A percentile compares a stretch with the other conserved stretches of the same genome.
These are phyloP conservation scores for Nibea albiflora DNA, from an alignment of 2,113 vertebrate genomes.

Conservation along the genomic window DNA sequence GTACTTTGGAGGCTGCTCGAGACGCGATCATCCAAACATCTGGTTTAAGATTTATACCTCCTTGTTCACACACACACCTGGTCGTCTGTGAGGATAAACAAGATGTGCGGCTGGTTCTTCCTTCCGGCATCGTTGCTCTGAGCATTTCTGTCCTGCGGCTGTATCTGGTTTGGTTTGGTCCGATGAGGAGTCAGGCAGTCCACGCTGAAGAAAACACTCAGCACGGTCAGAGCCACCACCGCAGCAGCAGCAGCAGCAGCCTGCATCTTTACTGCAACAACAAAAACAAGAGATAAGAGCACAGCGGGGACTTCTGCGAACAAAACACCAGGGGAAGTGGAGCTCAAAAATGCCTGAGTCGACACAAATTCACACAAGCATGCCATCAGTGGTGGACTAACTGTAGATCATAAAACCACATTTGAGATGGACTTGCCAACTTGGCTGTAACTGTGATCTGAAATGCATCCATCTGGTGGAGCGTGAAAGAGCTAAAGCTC, in stretches of 20 bases:
- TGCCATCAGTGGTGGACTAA: slow-evolving; percentile 25
- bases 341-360: slow-evolving; percentile 38
- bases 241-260: not conserved
- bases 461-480: slow-evolving; percentile 56
- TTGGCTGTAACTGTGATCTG: slow-evolving; percentile 45
- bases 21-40: not conserved
- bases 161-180: slow-evolving; percentile 82
- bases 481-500: slow-evolving; percentile 25
- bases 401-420: slow-evolving; percentile 59
- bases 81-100: slow-evolving; percentile 96
- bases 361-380: slow-evolving; percentile 45
- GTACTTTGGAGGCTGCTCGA: not conserved
- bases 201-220: slow-evolving; percentile 86
- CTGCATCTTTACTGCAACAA: slow-evolving; percentile 49
- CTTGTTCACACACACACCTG: slow-evolving; percentile 76
- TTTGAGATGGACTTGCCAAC: slow-evolving; percentile 46
- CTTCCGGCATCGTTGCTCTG: slow-evolving; percentile 50
- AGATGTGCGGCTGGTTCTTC: slow-evolving; percentile 89
- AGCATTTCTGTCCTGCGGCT: slow-evolving; percentile 54
- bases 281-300: not conserved
- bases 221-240: slow-evolving; percentile 59
- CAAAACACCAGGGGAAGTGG: not conserved
- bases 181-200: slow-evolving; percentile 87
- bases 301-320: not conserved
- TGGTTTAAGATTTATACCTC: too few species aligned